phyloP scores from a whole-genome alignment of 2,888 invertebrate genomes.

The Phortica magna region DNA sequence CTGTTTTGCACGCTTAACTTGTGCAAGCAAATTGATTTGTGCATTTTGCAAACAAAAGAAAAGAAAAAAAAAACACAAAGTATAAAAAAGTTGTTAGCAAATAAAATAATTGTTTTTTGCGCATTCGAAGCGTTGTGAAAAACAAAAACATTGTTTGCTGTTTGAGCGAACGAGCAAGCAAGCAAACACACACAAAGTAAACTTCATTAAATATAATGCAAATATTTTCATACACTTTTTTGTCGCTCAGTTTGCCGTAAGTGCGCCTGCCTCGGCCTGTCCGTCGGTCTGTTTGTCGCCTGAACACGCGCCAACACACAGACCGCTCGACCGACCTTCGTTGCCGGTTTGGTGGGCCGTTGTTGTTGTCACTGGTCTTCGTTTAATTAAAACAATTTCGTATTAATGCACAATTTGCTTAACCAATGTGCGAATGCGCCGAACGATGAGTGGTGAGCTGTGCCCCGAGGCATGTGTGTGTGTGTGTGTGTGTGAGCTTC shows the following conservation, averaged over 20 bases:
- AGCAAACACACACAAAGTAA: slow-evolving; percentile 56
- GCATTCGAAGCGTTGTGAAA: slow-evolving; percentile 51
- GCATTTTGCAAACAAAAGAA: slow-evolving; percentile 19
- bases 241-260: no score
- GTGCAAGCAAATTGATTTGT: no score
- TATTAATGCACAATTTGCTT: slow-evolving; percentile 18
- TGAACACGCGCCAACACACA: background rate
- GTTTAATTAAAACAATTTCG: no score
- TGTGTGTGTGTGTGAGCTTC: background rate
- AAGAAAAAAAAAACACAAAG: slow-evolving; percentile 47
- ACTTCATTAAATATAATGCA: slow-evolving; percentile 70
- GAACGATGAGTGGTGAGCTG: background rate
- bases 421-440: slow-evolving; percentile 22
- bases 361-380: background rate
- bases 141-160: slow-evolving; percentile 1
- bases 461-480: no score
- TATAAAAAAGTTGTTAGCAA: slow-evolving; percentile 46
- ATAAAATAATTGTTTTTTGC: slow-evolving; percentile 57
- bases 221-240: slow-evolving; percentile 64
- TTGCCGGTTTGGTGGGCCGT: no score
- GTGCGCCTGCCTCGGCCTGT: background rate
- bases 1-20: no score
- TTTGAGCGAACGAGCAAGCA: background rate
- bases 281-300: background rate
- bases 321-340: no score